phyloP scores from a whole-genome alignment of 2,797 vertebrate species.

The Sebastes jordani region DNA sequence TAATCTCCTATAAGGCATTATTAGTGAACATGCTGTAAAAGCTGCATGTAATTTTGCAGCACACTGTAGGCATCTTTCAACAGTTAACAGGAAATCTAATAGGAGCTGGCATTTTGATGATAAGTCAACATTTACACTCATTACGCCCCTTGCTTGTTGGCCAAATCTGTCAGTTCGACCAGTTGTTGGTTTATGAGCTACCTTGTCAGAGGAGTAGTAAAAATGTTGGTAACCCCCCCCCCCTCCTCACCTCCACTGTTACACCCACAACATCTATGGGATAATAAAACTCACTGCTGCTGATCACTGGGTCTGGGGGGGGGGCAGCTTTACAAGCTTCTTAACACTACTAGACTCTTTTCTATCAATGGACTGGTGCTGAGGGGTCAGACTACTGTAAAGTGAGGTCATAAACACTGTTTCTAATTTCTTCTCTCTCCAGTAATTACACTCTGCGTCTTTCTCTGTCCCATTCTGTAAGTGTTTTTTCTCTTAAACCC shows the following conservation, averaged over 20 bases:
- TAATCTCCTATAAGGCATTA: neutral
- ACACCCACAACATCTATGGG: slow-evolving; percentile 43
- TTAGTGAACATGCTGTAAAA: slow-evolving; percentile 11
- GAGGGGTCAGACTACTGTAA: slow-evolving; percentile 19
- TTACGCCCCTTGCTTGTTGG: slow-evolving; percentile 34
- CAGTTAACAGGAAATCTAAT: slow-evolving; percentile 41
- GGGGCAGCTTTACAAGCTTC: slow-evolving; percentile 65
- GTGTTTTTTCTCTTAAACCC: neutral
- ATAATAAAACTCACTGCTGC: slow-evolving; percentile 58
- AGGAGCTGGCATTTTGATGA: slow-evolving; percentile 55
- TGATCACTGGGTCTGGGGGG: slow-evolving; percentile 42
- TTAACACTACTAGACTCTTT: slow-evolving; percentile 38
- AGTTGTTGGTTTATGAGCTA: slow-evolving; percentile 68
- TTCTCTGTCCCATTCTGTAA: neutral
- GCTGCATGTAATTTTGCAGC: slow-evolving; percentile 18
- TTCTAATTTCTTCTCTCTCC: neutral
- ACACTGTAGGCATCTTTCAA: slow-evolving; percentile 9
- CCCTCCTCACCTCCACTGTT: slow-evolving; percentile 24
- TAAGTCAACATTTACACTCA: slow-evolving; percentile 58
- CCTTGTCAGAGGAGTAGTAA: slow-evolving; percentile 60
- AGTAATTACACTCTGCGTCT: neutral
- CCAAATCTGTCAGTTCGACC: slow-evolving; percentile 57
- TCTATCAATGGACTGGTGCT: slow-evolving; percentile 51
- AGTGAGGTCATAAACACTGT: slow-evolving; percentile 22
- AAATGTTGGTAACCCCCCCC: slow-evolving; percentile 56